Evolutionary conservation across 2,113 vertebrate species (phyloP).

Genomic region (Stigmatopora argus): DNA sequence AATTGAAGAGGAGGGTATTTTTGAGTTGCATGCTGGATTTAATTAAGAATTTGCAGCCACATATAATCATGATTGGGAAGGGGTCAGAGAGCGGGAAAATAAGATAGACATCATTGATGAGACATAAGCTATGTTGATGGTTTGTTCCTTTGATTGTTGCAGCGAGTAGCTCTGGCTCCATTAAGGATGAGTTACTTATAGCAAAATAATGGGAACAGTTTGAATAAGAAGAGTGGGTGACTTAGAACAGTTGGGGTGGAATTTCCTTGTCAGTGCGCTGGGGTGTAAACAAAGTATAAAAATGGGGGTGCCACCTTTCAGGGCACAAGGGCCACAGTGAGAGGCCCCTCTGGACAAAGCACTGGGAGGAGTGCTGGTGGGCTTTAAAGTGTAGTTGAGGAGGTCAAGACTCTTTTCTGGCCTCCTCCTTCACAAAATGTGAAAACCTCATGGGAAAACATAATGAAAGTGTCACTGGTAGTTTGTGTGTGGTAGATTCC

Average conservation of each 20-base stretch:
- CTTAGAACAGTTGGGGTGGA: conserved; percentile 48
- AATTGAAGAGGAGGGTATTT: conserved; percentile 38
- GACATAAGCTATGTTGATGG: conserved; percentile 18
- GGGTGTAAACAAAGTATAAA: conserved; percentile 37
- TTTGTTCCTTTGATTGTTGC: conserved; percentile 42
- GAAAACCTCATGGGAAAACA: conserved; percentile 58
- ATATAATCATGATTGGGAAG: conserved; percentile 21
- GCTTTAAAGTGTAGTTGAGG: conserved; percentile 58
- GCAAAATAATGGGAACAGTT: conserved; percentile 38
- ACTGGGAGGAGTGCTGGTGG: conserved; percentile 41
- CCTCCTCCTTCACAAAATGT: conserved; percentile 53
- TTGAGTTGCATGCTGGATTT: conserved; percentile 8
- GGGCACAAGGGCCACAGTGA: conserved; percentile 50
- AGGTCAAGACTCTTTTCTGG: conserved; percentile 46
- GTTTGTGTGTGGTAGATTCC: conserved; percentile 53
- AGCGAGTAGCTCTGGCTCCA: conserved; percentile 43
- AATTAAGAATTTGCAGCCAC: conserved; percentile 17
- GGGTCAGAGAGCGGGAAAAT: conserved; percentile 3
- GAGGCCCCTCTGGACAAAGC: conserved; percentile 46
- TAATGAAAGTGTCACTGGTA: conserved; percentile 47
- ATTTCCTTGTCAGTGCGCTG: conserved; percentile 16
- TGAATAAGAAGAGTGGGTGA: conserved; percentile 29
- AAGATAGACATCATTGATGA: conserved; percentile 34
- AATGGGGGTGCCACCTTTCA: conserved; percentile 41
- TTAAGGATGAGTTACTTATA: conserved; percentile 49